phyloP scores from a whole-genome alignment of 2,888 invertebrate species.

The Microctonus brassicae region DNA sequence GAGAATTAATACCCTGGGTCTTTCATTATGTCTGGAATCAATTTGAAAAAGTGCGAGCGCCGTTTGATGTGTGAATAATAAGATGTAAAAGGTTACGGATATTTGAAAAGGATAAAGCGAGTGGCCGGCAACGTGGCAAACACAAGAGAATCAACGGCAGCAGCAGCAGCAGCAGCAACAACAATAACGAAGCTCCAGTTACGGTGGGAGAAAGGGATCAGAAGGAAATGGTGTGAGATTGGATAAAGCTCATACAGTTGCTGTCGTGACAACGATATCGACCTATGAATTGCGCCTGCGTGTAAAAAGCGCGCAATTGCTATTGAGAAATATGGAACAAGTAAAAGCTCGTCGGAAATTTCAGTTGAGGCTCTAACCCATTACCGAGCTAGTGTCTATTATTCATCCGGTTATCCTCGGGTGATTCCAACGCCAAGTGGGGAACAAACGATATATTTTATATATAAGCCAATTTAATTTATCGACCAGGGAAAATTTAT shows the following conservation, averaged over 20 bases:
- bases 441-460: neutral
- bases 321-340: conserved; percentile 29
- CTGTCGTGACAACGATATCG: conserved; percentile 41
- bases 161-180: neutral
- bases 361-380: conserved; percentile 32
- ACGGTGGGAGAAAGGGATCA: neutral
- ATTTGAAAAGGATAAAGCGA: neutral
- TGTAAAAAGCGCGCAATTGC: conserved; percentile 61
- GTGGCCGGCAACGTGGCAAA: conserved; percentile 5
- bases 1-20: neutral
- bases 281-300: conserved; percentile 62
- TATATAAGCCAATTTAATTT: neutral
- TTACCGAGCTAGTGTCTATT: conserved; percentile 22
- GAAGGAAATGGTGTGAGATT: neutral
- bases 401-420: conserved; percentile 10
- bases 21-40: neutral
- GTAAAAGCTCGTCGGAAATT: conserved; percentile 38
- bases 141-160: neutral
- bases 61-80: neutral
- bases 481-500: conserved; percentile 18
- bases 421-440: conserved; percentile 44
- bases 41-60: neutral
- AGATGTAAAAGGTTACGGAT: conserved; percentile 36
- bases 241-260: conserved; percentile 19
- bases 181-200: conserved; percentile 10